phyloP scores from a whole-genome alignment of 2,797 vertebrate genomes.

The Varecia variegata region DNA sequence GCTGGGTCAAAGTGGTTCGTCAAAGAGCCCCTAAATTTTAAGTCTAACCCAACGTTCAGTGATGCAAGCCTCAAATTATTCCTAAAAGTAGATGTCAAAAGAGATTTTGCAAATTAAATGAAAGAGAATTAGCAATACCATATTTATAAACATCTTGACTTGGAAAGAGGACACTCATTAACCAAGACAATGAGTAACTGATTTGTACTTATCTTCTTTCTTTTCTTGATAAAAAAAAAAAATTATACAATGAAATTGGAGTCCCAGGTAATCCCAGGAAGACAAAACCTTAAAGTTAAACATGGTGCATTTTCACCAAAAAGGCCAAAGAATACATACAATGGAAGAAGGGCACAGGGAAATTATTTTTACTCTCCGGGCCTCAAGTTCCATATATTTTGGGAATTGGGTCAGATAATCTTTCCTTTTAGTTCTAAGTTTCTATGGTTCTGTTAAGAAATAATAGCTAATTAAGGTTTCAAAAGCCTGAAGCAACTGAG shows the following conservation, averaged over 20 bases:
- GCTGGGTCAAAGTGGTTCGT: constrained; percentile 11
- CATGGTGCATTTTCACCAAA: not conserved
- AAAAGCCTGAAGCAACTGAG: not conserved
- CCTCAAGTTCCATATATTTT: not conserved
- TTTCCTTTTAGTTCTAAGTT: not conserved
- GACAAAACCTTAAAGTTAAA: not conserved
- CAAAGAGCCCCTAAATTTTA: not conserved
- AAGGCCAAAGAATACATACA: not conserved
- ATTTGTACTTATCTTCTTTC: not conserved
- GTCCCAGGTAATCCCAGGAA: not conserved
- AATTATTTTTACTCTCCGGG: not conserved
- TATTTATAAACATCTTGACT: constrained; percentile 17
- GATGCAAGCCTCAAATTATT: not conserved
- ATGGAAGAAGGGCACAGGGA: not conserved
- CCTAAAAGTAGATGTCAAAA: not conserved
- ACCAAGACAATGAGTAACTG: not conserved
- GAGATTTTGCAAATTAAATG: not conserved
- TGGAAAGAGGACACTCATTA: constrained; percentile 17
- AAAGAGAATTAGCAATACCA: not conserved
- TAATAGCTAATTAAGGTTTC: not conserved
- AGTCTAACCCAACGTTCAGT: not conserved
- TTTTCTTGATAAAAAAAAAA: not conserved
- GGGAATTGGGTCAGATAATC: not conserved
- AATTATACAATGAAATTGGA: not conserved
- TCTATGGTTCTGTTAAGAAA: constrained; percentile 8